Conservation (phyloP, 2,888 invertebrate genomes). For the Parnassius orleans region DNA sequence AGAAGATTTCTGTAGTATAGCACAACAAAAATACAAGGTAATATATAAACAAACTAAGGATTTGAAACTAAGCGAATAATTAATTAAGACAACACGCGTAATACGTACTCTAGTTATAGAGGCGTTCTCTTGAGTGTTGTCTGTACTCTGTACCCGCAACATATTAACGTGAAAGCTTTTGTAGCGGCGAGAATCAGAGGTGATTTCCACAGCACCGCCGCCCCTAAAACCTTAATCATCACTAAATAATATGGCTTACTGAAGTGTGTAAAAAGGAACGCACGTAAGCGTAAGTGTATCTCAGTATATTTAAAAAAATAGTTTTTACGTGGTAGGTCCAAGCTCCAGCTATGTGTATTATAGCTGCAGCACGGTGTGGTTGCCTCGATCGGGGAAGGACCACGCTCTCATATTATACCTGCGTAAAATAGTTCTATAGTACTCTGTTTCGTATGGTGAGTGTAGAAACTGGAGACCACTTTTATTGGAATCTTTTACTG, state of each 20-base stretch:
- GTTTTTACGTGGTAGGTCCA: too few species aligned
- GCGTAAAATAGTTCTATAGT: too few species aligned
- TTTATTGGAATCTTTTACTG: too few species aligned
- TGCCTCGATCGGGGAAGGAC: too few species aligned
- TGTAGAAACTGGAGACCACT: too few species aligned
- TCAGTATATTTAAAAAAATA: too few species aligned
- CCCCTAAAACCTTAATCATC: neutral
- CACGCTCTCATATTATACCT: too few species aligned
- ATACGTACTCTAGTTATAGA: neutral
- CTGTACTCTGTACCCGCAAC: neutral
- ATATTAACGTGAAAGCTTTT: slow-evolving; percentile 2
- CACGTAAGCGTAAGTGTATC: neutral
- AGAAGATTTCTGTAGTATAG: too few species aligned
- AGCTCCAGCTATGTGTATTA: too few species aligned
- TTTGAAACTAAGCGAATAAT: neutral
- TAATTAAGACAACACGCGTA: neutral
- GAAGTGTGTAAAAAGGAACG: neutral
- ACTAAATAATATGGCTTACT: neutral
- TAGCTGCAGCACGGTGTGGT: too few species aligned
- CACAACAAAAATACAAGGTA: too few species aligned
- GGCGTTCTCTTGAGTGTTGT: neutral
- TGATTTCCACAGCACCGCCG: neutral
- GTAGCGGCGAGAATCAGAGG: slow-evolving; percentile 6
- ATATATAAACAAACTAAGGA: neutral
- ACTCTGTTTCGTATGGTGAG: too few species aligned